A percentile compares a stretch with the other conserved stretches of the same genome.
These are phyloP conservation scores for Athetis lepigone DNA, from an alignment of 2,888 invertebrate genomes.

Conservation along the genomic window DNA sequence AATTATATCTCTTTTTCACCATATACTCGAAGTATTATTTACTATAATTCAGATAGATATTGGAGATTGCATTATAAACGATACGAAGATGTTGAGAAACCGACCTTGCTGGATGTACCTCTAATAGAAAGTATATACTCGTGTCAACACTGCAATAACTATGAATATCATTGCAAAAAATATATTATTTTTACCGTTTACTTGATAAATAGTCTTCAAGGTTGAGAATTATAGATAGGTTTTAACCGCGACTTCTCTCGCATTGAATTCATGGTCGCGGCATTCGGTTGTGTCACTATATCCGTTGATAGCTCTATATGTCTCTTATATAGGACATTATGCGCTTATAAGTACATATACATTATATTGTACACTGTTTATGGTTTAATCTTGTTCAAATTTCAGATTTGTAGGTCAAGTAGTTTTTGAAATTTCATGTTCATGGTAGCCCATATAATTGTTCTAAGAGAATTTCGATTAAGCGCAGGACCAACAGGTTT, in stretches of 20 bases:
- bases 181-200: constrained; percentile 14
- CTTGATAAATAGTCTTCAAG: constrained; percentile 17
- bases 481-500: too few relatives aligned
- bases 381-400: too few relatives aligned
- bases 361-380: too few relatives aligned
- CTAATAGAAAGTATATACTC: constrained; percentile 43
- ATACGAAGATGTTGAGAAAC: constrained; percentile 36
- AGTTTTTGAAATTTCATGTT: background rate
- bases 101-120: constrained; percentile 50
- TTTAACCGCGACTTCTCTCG: background rate
- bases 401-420: background rate
- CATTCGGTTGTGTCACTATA: too few relatives aligned
- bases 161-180: constrained; percentile 33
- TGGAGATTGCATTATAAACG: constrained; percentile 30
- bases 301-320: too few relatives aligned
- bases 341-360: too few relatives aligned
- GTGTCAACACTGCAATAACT: constrained; percentile 39
- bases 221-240: background rate
- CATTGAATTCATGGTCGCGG: too few relatives aligned
- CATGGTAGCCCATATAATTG: background rate
- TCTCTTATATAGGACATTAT: too few relatives aligned
- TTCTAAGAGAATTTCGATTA: background rate
- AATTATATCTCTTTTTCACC: too few relatives aligned
- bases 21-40: too few relatives aligned
- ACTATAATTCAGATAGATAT: constrained; percentile 20